Percentiles rank a stretch among this genome's conserved stretches.
phyloP scores from a whole-genome alignment of 2,888 invertebrate genomes.

The Amiota communis region DNA sequence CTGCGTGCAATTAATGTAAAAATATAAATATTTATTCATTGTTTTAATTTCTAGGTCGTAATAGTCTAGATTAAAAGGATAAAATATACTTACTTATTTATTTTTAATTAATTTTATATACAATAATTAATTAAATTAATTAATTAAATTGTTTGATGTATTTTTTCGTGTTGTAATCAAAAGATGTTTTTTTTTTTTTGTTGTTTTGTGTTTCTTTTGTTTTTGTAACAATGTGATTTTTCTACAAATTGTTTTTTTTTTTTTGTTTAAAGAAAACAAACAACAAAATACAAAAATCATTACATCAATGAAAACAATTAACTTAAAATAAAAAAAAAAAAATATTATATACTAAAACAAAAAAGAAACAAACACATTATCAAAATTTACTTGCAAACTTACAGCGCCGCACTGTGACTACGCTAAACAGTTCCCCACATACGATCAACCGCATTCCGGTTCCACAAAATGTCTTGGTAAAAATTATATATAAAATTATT shows the following conservation, averaged over 20 bases:
- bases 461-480: conserved; percentile 74
- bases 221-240: background rate
- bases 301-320: background rate
- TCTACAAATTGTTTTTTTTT: background rate
- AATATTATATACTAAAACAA: conserved; percentile 47
- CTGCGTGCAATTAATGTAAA: too few species aligned
- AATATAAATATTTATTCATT: too few species aligned
- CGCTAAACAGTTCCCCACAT: conserved; percentile 74
- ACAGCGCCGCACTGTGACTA: conserved; percentile 74
- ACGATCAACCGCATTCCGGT: conserved; percentile 75
- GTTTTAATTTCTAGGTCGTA: background rate
- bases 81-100: background rate
- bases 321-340: conserved; percentile 43
- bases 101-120: background rate
- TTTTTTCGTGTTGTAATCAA: conserved; percentile 5
- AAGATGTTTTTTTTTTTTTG: background rate
- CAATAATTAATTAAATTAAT: background rate
- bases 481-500: conserved; percentile 51
- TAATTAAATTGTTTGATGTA: conserved; percentile 15
- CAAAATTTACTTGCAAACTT: conserved; percentile 66
- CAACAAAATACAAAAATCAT: conserved; percentile 27
- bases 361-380: conserved; percentile 43
- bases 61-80: too few species aligned
- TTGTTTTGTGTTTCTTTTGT: background rate
- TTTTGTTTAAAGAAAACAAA: conserved; percentile 40